Evolutionary conservation across 2,113 vertebrate species (phyloP), one percentile per base, ranked within the genome.

Genomic region (Chaenocephalus aceratus): DNA sequence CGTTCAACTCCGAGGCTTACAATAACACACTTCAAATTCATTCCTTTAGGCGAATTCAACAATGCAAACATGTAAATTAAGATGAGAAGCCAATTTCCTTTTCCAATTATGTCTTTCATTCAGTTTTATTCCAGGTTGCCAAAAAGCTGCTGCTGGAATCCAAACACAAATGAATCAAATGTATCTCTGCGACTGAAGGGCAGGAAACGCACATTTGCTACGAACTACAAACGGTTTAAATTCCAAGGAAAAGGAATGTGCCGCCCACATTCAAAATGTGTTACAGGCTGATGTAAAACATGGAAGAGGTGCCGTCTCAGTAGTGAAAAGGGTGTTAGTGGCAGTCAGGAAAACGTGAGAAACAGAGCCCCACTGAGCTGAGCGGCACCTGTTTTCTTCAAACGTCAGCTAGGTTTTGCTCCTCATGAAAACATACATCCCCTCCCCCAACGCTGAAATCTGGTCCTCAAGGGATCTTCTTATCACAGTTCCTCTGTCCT

Each of bases 361-460:
- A 87, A 82, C 70, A 34, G 46, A 86, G 65, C 59, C 53, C 84
- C 75, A 15, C 79, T 75, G 75, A 92, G 82, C 75, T 69, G 46
- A 51, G 5, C 11, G 74, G 88, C 93, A 95, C 94, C 94, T 95
- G 94, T 92, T 95, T 93, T 93, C 86, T 89, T 79, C 85, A 85
- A 87, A 91, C 80, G 67, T 49, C 73, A 85, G 54, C 48, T 23
- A 90, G 30, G 86, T 91, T 88, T 62, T 91, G 90, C 59, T 87
- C 87, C 82, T 80, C 87, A 72, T 8, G 36, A 41, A 41, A 75
- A 82, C 57, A 78, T 45, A 61, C 53, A 45, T 45, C 72, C 72
- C 66, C 34, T 46, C 62, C 81, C 78, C 75, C 44, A 0, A 77
- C 2, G 5, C 34, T 75, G 66, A 87, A 84, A 34, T 83, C 69